Conservation (phyloP, 2,888 invertebrate species). For the Arrhopalites spinosus region DNA sequence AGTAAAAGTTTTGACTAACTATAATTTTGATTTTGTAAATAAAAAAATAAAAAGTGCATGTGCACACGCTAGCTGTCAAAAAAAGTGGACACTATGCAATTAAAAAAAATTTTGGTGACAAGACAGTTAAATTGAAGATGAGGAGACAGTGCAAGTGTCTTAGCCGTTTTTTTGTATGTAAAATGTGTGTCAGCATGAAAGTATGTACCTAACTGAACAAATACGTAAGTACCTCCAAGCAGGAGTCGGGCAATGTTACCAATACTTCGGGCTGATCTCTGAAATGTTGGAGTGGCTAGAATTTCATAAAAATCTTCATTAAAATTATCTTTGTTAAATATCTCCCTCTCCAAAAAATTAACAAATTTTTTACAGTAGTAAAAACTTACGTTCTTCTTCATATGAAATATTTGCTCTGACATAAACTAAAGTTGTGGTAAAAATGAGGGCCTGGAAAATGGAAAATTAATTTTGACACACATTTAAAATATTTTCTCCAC, state of each 20-base stretch:
- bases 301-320: too few species aligned
- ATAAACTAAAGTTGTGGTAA: not conserved
- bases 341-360: too few species aligned
- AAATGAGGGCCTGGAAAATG: constrained; percentile 3
- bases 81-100: too few species aligned
- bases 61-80: not conserved
- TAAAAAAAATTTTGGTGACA: not conserved
- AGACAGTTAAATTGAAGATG: too few species aligned
- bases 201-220: constrained; percentile 6
- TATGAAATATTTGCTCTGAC: constrained; percentile 7
- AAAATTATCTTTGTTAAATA: too few species aligned
- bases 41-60: not conserved
- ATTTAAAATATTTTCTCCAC: too few species aligned
- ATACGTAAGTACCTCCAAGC: constrained; percentile 45
- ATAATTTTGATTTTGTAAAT: too few species aligned
- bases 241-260: constrained; percentile 54
- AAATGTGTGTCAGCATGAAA: constrained; percentile 2
- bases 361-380: too few species aligned
- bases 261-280: constrained; percentile 45
- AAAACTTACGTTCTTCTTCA: constrained; percentile 1
- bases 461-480: too few species aligned
- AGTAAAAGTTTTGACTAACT: too few species aligned
- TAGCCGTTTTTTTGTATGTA: not conserved
- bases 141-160: not conserved
- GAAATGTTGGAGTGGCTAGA: not conserved